Percentiles rank a stretch among this genome's conserved stretches.
Evolutionary conservation across 2,113 vertebrate species (phyloP).

Genomic region (Silurus meridionalis): DNA sequence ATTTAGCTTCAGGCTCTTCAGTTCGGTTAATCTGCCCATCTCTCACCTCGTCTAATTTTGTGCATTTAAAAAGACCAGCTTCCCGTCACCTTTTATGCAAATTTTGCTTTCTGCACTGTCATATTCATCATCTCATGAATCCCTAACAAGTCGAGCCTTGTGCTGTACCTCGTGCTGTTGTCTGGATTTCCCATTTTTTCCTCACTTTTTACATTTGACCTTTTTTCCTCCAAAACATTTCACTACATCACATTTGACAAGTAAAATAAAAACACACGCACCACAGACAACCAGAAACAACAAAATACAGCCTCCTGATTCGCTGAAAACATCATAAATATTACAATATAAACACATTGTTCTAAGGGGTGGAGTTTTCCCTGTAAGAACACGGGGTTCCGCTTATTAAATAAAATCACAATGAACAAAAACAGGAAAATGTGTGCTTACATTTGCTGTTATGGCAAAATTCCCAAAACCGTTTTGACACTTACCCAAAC

Average conservation of each 20-base stretch:
- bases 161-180: not conserved
- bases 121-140: not conserved
- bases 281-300: too few species aligned
- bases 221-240: too few species aligned
- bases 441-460: conserved; percentile 7
- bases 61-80: not conserved
- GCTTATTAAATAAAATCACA: conserved; percentile 17
- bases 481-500: not conserved
- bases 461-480: conserved; percentile 12
- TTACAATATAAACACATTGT: not conserved
- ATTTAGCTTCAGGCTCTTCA: not conserved
- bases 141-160: not conserved
- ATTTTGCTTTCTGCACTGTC: not conserved
- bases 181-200: too few species aligned
- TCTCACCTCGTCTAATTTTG: not conserved
- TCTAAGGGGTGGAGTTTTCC: not conserved
- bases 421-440: conserved; percentile 31
- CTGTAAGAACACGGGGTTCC: conserved; percentile 15
- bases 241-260: too few species aligned
- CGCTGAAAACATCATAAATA: not conserved
- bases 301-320: too few species aligned
- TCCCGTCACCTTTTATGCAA: not conserved
- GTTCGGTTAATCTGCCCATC: not conserved
- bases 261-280: not conserved
- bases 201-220: too few species aligned